phyloP scores from a whole-genome alignment of 1,140 invertebrate species.

The Aphis craccivora region DNA sequence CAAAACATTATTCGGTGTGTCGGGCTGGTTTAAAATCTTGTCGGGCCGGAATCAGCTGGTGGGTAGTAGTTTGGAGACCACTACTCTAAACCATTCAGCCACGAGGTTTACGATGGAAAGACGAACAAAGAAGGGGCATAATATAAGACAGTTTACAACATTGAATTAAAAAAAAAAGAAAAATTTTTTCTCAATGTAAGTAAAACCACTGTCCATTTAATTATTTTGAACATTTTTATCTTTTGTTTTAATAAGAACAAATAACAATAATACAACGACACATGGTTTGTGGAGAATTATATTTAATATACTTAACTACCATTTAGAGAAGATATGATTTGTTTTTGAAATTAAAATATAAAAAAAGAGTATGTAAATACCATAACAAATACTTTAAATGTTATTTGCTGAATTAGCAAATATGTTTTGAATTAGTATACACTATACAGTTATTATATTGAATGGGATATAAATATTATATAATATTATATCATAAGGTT shows the following conservation, averaged over 20 bases:
- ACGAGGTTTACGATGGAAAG: background rate
- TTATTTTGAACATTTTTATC: background rate
- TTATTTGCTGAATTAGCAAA: background rate
- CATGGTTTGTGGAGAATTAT: background rate
- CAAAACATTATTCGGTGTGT: background rate
- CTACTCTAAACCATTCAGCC: background rate
- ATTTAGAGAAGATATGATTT: background rate
- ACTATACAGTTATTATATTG: background rate
- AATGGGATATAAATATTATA: background rate
- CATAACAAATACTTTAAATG: background rate
- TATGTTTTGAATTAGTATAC: background rate
- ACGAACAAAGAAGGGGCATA: background rate
- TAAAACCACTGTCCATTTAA: background rate
- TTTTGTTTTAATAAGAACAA: background rate
- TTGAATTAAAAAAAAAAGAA: background rate
- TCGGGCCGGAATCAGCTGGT: background rate
- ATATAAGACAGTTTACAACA: background rate
- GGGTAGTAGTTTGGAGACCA: background rate
- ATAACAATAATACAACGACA: background rate
- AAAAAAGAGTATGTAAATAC: background rate
- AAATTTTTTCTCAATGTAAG: background rate
- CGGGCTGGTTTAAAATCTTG: background rate
- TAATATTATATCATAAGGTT: background rate
- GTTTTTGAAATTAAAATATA: background rate
- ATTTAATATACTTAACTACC: background rate